These are phyloP conservation scores for Ginglymostoma cirratum DNA, from an alignment of 2,113 vertebrate species.

Conservation along the genomic window DNA sequence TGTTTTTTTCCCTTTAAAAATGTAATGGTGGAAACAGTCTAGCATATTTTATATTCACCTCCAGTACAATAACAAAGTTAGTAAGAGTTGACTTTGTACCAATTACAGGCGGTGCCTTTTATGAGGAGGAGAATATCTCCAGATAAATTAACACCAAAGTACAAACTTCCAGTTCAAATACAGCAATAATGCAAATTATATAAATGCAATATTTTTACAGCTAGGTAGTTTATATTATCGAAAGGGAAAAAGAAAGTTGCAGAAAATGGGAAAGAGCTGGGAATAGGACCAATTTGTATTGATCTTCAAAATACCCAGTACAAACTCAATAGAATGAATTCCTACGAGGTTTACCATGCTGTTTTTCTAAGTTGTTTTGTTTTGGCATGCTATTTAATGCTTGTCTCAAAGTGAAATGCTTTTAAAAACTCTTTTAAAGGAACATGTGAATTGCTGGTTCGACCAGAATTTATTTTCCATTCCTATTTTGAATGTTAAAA, in stretches of 20 bases:
- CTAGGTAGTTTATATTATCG: background rate
- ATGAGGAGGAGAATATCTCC: background rate
- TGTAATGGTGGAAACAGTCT: background rate
- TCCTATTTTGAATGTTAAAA: no score
- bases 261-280: background rate
- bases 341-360: background rate
- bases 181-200: background rate
- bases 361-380: background rate
- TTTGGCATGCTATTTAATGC: background rate
- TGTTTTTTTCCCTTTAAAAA: background rate
- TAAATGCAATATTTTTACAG: background rate
- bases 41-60: background rate
- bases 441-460: no score
- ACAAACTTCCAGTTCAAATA: background rate
- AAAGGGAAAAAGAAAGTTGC: background rate
- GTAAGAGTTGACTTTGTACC: background rate
- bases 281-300: background rate
- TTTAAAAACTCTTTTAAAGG: no score
- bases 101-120: background rate
- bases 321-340: background rate
- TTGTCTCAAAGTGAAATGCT: background rate
- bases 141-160: background rate
- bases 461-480: no score
- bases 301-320: background rate
- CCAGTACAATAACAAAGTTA: background rate